Evolutionary conservation across 1,140 invertebrate species (phyloP).

Genomic region (Nephila pilipes): DNA sequence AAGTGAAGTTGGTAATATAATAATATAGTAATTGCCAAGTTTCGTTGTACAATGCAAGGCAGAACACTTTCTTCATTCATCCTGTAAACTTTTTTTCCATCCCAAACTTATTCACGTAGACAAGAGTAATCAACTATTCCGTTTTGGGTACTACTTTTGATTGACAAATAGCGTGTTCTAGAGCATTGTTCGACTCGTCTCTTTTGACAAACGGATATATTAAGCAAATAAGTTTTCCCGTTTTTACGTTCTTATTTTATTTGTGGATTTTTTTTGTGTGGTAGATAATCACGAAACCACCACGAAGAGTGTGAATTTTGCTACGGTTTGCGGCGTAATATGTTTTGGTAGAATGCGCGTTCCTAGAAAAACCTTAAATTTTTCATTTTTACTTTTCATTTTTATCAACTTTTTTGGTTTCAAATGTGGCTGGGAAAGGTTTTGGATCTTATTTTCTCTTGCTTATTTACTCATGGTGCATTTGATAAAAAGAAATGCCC

Average conservation of each 20-base stretch:
- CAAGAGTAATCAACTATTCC: conserved; percentile 36
- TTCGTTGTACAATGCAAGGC: not conserved
- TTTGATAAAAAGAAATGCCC: no score
- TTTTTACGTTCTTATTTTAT: conserved; percentile 4
- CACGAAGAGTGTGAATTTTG: conserved; percentile 45
- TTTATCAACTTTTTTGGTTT: not conserved
- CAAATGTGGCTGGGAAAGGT: not conserved
- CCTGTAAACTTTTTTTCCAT: not conserved
- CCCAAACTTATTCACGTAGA: not conserved
- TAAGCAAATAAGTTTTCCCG: conserved; percentile 44
- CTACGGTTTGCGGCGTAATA: conserved; percentile 35
- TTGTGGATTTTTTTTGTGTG: not conserved
- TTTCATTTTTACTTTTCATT: not conserved
- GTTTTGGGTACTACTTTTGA: conserved; percentile 14
- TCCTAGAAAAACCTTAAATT: conserved; percentile 2
- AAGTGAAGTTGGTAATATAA: not conserved
- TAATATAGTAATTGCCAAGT: not conserved
- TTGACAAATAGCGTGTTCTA: conserved; percentile 47
- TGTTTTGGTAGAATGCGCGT: conserved; percentile 26
- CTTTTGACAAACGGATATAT: conserved; percentile 49
- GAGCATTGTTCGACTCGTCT: conserved; percentile 26
- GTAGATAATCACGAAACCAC: conserved; percentile 28
- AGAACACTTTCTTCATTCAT: not conserved
- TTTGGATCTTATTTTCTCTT: not conserved
- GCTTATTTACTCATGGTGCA: no score